Base-by-base conservation (phyloP, 2,113 vertebrate genomes). In the Grammomys dolichurus region DNA sequence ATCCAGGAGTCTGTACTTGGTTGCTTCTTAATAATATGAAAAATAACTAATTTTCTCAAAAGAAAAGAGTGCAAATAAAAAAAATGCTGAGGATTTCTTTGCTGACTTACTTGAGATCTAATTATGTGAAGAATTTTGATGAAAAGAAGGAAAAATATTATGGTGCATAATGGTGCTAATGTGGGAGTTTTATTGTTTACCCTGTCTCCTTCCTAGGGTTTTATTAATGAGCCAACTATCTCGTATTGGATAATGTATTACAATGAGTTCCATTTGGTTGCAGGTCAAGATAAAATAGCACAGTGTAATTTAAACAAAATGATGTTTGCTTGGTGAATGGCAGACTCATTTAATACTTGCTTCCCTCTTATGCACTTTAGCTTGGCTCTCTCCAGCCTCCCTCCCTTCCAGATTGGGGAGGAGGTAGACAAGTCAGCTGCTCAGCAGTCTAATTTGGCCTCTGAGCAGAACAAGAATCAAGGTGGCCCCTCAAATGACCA, bases 141-240 rank as follows among this genome's bases (percentile, higher is more conserved):
- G 84, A 96, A 96, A 93, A 80, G 88, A 91, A 82, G 56, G 33
- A 40, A 96, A 94, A 97, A 97, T 97, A 97, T 97, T 97, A 81
- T 9, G 95, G 89, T 77, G 72, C 13, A 8, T 96, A 95, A 94
- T 94, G 93, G 89, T 88, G 58, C 7, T 17, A 96, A 97, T 88
- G 94, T 97, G 95, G 93, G 24, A 89, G 96, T 94, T 97, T 93
- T 90, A 94, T 97, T 98, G 94, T 97, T 98, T 98, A 95, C 85
- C 89, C 82, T 72, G 48, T 94, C 89, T 91, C 92, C 94, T 97
- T 97, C 95, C 58, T 70, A 75, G 96, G 95, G 89, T 93, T 96
- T 95, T 97, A 94, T 97, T 98, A 97, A 98, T 97, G 98, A 98
- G 95, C 95, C 90, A 98, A 97, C 94, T 96, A 96, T 94, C 98